phyloP scores from a whole-genome alignment of 2,888 invertebrate genomes.

The Oligia strigilis region DNA sequence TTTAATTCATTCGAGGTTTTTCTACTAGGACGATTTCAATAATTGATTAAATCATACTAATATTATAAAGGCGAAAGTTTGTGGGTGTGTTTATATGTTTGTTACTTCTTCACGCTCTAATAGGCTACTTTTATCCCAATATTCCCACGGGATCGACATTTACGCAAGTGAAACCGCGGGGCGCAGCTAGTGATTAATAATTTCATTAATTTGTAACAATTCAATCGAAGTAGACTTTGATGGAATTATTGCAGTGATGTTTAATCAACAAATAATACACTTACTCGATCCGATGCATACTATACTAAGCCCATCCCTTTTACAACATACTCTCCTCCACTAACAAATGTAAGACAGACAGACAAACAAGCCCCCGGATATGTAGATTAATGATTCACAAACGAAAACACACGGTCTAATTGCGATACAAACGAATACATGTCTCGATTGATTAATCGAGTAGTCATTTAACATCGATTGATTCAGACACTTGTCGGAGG shows the following conservation, averaged over 20 bases:
- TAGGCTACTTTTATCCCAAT: no score
- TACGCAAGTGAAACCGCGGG: no score
- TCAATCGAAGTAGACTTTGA: not conserved
- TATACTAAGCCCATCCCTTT: slow-evolving; percentile 46
- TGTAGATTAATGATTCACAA: slow-evolving; percentile 86
- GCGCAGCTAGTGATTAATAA: no score
- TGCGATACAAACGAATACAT: slow-evolving; percentile 85
- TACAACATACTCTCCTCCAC: slow-evolving; percentile 39
- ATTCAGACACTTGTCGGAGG: slow-evolving; percentile 59
- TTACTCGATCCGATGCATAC: slow-evolving; percentile 22
- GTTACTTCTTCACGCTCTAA: no score
- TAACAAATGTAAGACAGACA: slow-evolving; percentile 79
- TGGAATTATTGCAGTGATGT: not conserved
- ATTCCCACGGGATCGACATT: no score
- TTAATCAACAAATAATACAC: not conserved
- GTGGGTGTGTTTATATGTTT: no score
- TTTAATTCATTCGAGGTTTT: not conserved
- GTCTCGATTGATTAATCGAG: slow-evolving; percentile 67
- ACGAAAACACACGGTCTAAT: slow-evolving; percentile 82
- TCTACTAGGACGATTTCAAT: not conserved
- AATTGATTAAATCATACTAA: no score
- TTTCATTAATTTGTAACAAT: no score
- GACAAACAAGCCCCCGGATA: slow-evolving; percentile 81
- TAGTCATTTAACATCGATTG: slow-evolving; percentile 64
- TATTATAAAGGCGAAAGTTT: no score